Base-by-base conservation (phyloP, 2,797 vertebrate species). In the Tokudaia tokunoshimensis region DNA sequence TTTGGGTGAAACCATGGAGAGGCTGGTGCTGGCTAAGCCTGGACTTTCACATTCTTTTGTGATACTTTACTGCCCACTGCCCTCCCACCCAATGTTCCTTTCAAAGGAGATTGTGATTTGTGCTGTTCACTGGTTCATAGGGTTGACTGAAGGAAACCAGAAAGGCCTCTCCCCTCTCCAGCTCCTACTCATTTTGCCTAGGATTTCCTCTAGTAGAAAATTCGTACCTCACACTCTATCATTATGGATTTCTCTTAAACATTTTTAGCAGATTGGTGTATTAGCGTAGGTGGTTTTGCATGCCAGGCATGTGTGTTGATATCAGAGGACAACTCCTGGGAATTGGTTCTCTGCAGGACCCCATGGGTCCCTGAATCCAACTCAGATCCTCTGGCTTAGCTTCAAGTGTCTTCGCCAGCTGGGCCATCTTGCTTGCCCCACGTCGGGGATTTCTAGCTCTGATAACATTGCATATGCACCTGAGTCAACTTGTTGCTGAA, bases 1-100 rank as follows among this genome's bases (percentile, higher is more conserved):
- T 93, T 94, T 86, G 92, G 96, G 94, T 78, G n/a, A 93, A 96
- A 94, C 90, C 74, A 82, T 89, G 31, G 52, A 93, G 94, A 83
- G 85, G 31, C 93, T 61, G 29, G 89, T 76, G 79, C 96, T 94
- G 90, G 91, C 82, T 76, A 31, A 90, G 89, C 74, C 84, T 55
- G 75, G 92, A 44, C 57, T 82, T 80, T 78, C 44, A 57, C 61
- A 76, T 96, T 97, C 94, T 96, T 95, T 70, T 80, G 65, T 90
- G 79, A 52, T 88, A 41, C 55, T 57, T 96, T 57, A 65, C 67
- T 29, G 47, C 34, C 55, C 74, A 70, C 59, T 50, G 22, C 61
- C 20, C 17, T 61, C 50, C 8, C 22, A 2, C 12, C 19, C n/a
- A 6, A 0, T 17, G 15, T 57, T 96, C 92, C 85, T 93, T 72